Conservation (phyloP, 2,888 invertebrate genomes). For the Lottia gigantea region DNA sequence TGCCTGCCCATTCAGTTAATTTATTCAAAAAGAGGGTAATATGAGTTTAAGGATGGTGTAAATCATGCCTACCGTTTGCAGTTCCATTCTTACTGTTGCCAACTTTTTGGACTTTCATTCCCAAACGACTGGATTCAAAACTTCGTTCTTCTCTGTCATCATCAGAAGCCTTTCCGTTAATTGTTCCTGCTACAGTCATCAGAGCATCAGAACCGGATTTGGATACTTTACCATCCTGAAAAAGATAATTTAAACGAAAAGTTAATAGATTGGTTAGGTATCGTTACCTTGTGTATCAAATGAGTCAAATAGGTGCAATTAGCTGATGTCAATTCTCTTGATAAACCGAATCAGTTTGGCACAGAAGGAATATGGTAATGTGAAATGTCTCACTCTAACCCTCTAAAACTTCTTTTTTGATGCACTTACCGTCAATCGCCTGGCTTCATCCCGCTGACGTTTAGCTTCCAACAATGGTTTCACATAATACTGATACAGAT, state of each 20-base stretch:
- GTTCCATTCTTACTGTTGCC: conserved; percentile 27
- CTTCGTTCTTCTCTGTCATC: conserved; percentile 30
- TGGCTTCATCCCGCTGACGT: conserved; percentile 24
- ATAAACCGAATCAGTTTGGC: no score
- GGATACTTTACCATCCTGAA: conserved; percentile 38
- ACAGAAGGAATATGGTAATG: background rate
- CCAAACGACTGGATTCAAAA: conserved; percentile 31
- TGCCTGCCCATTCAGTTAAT: no score
- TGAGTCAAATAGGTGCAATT: no score
- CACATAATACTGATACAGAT: conserved; percentile 36
- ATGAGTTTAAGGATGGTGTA: no score
- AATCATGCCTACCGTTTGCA: conserved; percentile 8
- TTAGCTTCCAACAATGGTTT: conserved; percentile 28
- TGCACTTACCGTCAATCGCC: conserved; percentile 29
- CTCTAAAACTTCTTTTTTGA: background rate
- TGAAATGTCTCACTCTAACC: background rate
- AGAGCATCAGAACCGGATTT: conserved; percentile 42
- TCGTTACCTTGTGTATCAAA: no score
- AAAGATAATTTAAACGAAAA: background rate
- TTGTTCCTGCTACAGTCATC: conserved; percentile 36
- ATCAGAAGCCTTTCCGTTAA: conserved; percentile 26
- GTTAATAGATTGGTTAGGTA: no score
- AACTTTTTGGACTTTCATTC: conserved; percentile 37
- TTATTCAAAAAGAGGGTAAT: no score
- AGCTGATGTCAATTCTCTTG: no score